Evolutionary conservation across 2,113 vertebrate genomes (phyloP), one percentile per base, ranked within the genome.

Genomic region (Saimiri boliviensis): DNA sequence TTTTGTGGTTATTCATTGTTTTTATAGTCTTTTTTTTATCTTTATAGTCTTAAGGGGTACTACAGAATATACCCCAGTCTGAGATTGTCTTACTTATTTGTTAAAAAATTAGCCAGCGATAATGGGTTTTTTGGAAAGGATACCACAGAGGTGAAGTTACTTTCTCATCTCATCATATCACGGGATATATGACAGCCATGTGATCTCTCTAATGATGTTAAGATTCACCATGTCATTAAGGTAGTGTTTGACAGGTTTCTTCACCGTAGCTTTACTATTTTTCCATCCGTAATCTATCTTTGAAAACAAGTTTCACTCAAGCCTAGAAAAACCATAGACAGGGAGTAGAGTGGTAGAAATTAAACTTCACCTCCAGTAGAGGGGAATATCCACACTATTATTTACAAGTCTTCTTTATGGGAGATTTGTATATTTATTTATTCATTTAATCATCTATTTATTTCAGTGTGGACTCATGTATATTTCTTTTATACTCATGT

Each of bases 311-410:
- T 80, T 40, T 60, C 25, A 45, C 66, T 30, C 12, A 74, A 17
- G 5, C 63, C 8, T 74, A 73, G 47, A 88, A 19, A 19, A 5
- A 76, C 10, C 8, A 3, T 27, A 2, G 8, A 13, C 1, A 42
- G 14, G 10, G 0, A 56, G 6, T 3, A 6, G 10, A 5, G 27
- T 49, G 5, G 25, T n/a, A 77, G 20, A 68, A 83, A 80, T 16
- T 42, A 66, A 68, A 9, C 16, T 17, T 4, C 0, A 6, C 19
- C 17, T 56, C n/a, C 3, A 47, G 2, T 19, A 30, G 42, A 1
- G 19, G 5, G 16, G 1, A 54, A 0, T 45, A 10, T 30, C 32
- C 74, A 17, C 4, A 23, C 4, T 16, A 20, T 30, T 73, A 76
- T 42, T 68, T 74, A 9, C 3, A 37, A 23, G 74, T 87, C 5